Evolutionary conservation across 2,797 vertebrate genomes (phyloP).

Genomic region (Poecile montanus): DNA sequence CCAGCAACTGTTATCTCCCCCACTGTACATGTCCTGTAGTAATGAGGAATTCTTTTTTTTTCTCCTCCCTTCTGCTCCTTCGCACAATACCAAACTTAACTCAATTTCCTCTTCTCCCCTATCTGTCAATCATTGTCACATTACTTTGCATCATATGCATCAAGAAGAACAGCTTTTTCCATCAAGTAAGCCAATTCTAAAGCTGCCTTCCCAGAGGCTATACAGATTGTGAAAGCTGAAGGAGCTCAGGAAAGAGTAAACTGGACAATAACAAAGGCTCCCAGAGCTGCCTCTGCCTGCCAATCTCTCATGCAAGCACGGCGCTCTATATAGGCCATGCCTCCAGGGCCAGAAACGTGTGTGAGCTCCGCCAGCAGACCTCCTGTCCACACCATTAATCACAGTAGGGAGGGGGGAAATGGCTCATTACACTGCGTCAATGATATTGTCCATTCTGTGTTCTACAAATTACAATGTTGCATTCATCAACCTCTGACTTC

Average conservation of each 20-base stretch:
- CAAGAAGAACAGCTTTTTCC: slow-evolving; percentile 20
- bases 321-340: not conserved
- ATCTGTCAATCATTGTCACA: slow-evolving; percentile 28
- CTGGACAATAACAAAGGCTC: slow-evolving; percentile 27
- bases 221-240: slow-evolving; percentile 26
- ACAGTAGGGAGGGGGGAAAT: not conserved
- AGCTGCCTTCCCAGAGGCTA: slow-evolving; percentile 43
- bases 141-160: not conserved
- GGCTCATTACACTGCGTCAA: not conserved
- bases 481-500: not conserved
- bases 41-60: not conserved
- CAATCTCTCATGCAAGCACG: not conserved
- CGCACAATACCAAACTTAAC: not conserved
- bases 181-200: slow-evolving; percentile 13
- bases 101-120: not conserved
- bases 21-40: not conserved
- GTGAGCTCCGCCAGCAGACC: not conserved
- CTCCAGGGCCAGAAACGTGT: not conserved
- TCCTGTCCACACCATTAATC: slow-evolving; percentile 34
- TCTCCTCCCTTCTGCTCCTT: not conserved
- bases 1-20: not conserved
- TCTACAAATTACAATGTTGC: not conserved
- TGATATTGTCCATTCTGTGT: not conserved
- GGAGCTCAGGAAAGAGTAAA: slow-evolving; percentile 9
- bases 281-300: not conserved